Evolutionary conservation across 1,140 invertebrate species (phyloP), one percentile per base, ranked within the genome.

Genomic region (Drosophila pectinifera): DNA sequence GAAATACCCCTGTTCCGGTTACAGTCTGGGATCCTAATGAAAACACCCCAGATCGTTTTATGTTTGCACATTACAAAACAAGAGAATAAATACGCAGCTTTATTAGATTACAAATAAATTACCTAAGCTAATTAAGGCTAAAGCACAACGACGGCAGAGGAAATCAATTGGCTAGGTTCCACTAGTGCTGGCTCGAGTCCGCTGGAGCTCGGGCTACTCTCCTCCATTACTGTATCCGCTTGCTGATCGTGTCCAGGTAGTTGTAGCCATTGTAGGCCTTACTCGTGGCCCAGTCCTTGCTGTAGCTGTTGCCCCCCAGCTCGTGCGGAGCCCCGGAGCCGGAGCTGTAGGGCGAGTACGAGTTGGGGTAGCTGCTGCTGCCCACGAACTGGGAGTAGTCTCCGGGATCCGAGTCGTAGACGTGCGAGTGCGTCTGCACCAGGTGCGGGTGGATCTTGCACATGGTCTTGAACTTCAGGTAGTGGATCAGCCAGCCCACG

Each of bases 361-460:
- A 73, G 70, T 78, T 77, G 51, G 88, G 73, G 72, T 77, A 83
- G 61, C 85, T 91, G 61, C 85, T 88, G 69, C 86, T 85, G 64
- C 90, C 90, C 65, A 91, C 73, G 53, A 91, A 91, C 57, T 77
- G 72, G 3, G 90, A 91, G 55, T 91, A 91, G 69, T 91, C 90
- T 16, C 79, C 28, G n/a, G 91, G 91, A 53, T 92, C 91, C 0
- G 84, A 86, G 41, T 92, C 91, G 57, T 92, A 92, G 46, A 92
- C 91, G 55, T 92, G 91, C 46, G 91, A 92, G 43, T 92, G 91
- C 8, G 85, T 73, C 42, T 92, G 91, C 64, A 92, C 88, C 69
- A 92, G 59, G 28, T 92, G 91, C 16, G 91, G 91, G 34, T 92
- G 91, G 38, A 92, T 92, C 73, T 92, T 92, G 80, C 91, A 92